phyloP scores from a whole-genome alignment of 2,797 vertebrate genomes.

The Falco rusticolus region DNA sequence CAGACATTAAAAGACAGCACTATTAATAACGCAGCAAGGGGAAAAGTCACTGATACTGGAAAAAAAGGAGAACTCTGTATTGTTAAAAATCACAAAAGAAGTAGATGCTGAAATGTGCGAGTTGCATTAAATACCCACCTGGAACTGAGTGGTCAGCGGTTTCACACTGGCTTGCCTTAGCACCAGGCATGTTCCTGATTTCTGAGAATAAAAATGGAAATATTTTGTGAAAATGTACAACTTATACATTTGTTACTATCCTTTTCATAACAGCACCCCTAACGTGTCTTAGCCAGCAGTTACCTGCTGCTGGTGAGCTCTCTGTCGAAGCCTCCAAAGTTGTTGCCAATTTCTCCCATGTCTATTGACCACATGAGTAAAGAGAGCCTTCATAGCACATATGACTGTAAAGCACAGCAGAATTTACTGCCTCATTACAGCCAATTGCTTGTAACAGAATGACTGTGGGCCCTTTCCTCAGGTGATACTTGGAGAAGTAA shows the following conservation, averaged over 20 bases:
- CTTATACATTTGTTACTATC: background rate
- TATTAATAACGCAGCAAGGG: background rate
- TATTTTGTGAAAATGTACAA: background rate
- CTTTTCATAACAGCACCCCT: background rate
- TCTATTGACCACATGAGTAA: slow-evolving; percentile 77
- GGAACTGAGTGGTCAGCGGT: background rate
- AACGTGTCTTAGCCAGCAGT: slow-evolving; percentile 79
- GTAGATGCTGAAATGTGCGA: background rate
- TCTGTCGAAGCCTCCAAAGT: slow-evolving; percentile 85
- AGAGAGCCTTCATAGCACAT: slow-evolving; percentile 79
- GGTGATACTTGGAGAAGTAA: background rate
- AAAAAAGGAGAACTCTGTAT: background rate
- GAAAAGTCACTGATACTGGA: background rate
- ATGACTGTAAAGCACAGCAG: slow-evolving; percentile 71
- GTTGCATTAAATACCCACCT: background rate
- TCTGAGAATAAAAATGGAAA: background rate
- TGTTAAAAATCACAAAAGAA: background rate
- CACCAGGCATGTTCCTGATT: background rate
- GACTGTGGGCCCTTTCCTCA: background rate
- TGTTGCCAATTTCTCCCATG: slow-evolving; percentile 79
- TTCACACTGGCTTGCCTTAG: background rate
- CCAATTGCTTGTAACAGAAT: background rate
- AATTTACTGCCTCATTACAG: background rate
- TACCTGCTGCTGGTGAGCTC: slow-evolving; percentile 82
- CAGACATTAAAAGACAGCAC: background rate